Percentiles rank a stretch among this genome's conserved stretches.
Conservation (phyloP, 2,113 vertebrate species). For the Rousettus leschenaultii region DNA sequence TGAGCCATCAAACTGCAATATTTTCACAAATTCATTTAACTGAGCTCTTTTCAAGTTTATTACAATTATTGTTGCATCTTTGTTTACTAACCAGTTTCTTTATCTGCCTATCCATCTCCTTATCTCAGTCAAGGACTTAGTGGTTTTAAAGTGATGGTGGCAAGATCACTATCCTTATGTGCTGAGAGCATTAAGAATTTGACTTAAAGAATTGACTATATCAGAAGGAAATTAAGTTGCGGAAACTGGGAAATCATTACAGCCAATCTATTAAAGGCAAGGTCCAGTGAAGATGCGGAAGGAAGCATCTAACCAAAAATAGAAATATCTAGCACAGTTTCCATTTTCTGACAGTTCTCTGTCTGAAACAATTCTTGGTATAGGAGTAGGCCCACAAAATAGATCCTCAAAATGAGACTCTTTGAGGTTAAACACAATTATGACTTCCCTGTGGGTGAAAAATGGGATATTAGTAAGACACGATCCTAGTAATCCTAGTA, state of each 20-base stretch:
- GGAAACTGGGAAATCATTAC: neutral
- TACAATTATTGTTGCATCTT: neutral
- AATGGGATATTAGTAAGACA: neutral
- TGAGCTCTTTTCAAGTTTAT: neutral
- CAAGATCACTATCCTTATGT: neutral
- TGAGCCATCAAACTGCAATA: neutral
- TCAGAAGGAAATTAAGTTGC: neutral
- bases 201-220: neutral
- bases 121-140: neutral
- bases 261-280: neutral
- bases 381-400: neutral
- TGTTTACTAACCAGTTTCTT: conserved; percentile 8
- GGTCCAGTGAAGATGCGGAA: neutral
- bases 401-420: neutral
- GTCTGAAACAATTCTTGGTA: neutral
- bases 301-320: neutral
- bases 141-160: neutral
- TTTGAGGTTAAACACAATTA: conserved; percentile 36
- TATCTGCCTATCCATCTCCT: neutral
- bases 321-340: conserved; percentile 3
- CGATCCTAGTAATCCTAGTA: neutral
- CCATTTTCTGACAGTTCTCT: neutral
- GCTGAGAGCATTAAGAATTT: neutral
- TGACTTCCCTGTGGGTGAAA: conserved; percentile 29
- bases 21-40: conserved; percentile 25